A percentile compares a stretch with the other conserved stretches of the same genome.
These are phyloP conservation scores for Piaya cayana DNA, from an alignment of 2,113 vertebrate species.

Conservation along the genomic window DNA sequence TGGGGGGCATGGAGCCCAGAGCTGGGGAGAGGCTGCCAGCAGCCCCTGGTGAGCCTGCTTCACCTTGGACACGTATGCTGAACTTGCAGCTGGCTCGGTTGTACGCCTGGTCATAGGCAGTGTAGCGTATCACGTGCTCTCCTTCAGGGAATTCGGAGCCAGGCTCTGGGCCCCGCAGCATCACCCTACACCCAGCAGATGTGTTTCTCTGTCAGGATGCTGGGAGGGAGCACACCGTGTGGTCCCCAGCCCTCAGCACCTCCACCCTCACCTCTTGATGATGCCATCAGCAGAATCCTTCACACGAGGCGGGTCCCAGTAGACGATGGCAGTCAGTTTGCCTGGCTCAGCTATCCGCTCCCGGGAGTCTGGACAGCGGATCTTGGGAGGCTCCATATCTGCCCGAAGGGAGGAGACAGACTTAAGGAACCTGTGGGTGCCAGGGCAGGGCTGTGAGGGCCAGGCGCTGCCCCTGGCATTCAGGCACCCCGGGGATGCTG, in stretches of 20 bases:
- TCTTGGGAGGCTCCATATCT: conserved; percentile 94
- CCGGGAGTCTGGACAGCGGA: conserved; percentile 89
- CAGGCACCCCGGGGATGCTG: not conserved
- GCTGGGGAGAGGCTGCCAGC: accelerated
- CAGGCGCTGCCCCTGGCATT: accelerated
- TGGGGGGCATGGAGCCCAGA: accelerated
- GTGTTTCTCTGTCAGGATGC: not conserved
- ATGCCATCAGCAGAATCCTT: conserved; percentile 88
- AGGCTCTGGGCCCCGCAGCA: conserved; percentile 83
- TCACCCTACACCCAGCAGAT: conserved; percentile 73
- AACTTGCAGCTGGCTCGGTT: conserved; percentile 97
- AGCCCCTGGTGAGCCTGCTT: not conserved
- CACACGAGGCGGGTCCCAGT: conserved; percentile 89
- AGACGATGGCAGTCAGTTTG: conserved; percentile 85
- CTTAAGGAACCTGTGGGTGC: not conserved
- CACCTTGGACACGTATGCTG: conserved; percentile 89
- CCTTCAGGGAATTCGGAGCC: conserved; percentile 88
- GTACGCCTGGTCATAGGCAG: conserved; percentile 87
- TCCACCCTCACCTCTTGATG: conserved; percentile 80
- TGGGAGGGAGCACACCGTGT: accelerated
- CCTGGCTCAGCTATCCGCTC: conserved; percentile 89
- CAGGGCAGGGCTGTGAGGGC: not conserved
- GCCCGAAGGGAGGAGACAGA: not conserved
- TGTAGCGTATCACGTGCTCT: conserved; percentile 87
- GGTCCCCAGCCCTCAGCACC: not conserved